phyloP scores from a whole-genome alignment of 1,140 invertebrate species.

The Drosophila murphyi region DNA sequence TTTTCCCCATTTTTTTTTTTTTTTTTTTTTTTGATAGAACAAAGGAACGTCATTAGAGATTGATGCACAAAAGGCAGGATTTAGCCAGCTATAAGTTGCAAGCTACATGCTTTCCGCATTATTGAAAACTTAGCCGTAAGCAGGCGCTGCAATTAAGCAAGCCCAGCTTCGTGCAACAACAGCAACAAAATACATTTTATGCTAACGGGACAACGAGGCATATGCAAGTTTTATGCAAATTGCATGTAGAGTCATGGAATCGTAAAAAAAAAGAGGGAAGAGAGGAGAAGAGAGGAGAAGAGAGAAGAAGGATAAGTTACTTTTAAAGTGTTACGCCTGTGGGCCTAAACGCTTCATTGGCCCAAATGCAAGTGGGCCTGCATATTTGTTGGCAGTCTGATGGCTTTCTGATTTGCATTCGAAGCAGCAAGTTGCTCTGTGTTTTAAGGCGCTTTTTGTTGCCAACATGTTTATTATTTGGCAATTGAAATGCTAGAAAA shows the following conservation, averaged over 20 bases:
- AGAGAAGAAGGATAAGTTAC: conserved; percentile 75
- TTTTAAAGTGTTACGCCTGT: conserved; percentile 68
- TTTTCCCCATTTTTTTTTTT: not conserved
- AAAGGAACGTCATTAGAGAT: conserved; percentile 72
- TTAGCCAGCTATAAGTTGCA: not conserved
- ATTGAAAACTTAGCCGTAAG: conserved; percentile 77
- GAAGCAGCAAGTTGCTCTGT: conserved; percentile 60
- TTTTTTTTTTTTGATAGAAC: conserved; percentile 21
- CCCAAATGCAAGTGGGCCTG: conserved; percentile 67
- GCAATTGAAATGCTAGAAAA: conserved; percentile 80
- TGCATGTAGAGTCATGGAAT: conserved; percentile 58
- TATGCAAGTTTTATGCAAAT: conserved; percentile 79
- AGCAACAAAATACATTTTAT: conserved; percentile 69
- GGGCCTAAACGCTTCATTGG: conserved; percentile 47
- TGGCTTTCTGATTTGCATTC: conserved; percentile 80
- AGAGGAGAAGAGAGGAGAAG: not conserved
- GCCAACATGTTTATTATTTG: conserved; percentile 78
- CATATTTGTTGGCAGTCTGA: conserved; percentile 61
- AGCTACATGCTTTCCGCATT: conserved; percentile 62
- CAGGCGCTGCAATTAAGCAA: conserved; percentile 65
- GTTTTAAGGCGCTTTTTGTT: conserved; percentile 65
- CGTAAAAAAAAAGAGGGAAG: conserved; percentile 4
- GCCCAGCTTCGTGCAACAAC: not conserved
- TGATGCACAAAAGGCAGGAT: conserved; percentile 62
- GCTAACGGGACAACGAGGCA: conserved; percentile 59